A percentile compares a stretch with the other conserved stretches of the same genome.
These are phyloP conservation scores for Channa maculata DNA, from an alignment of 2,113 vertebrate species.

Conservation along the genomic window DNA sequence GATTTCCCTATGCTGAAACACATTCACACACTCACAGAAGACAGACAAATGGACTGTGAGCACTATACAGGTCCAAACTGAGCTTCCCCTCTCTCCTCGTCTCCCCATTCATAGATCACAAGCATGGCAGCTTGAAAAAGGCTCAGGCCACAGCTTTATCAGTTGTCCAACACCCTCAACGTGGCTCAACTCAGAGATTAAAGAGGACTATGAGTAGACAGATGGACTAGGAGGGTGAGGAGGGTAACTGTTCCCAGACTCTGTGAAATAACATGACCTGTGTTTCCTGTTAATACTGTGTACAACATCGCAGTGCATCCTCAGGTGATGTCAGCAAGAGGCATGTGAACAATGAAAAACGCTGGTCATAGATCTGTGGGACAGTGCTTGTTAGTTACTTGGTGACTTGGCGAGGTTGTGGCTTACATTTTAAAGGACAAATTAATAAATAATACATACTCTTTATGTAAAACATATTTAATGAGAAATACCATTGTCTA, in stretches of 20 bases:
- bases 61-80: neutral
- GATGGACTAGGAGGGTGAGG: constrained; percentile 37
- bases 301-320: constrained; percentile 32
- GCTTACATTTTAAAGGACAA: neutral
- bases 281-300: constrained; percentile 39
- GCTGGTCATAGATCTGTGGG: constrained; percentile 34
- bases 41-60: constrained; percentile 44
- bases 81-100: constrained; percentile 17
- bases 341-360: constrained; percentile 21
- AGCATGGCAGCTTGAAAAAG: constrained; percentile 34
- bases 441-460: neutral
- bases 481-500: no score
- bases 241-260: constrained; percentile 40
- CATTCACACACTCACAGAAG: constrained; percentile 11
- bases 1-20: constrained; percentile 9
- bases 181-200: constrained; percentile 33
- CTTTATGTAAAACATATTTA: no score
- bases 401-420: neutral
- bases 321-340: constrained; percentile 39
- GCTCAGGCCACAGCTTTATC: constrained; percentile 14
- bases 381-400: neutral
- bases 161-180: constrained; percentile 19
- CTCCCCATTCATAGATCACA: constrained; percentile 40
- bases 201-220: constrained; percentile 27
- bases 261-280: constrained; percentile 60